Percentiles rank a stretch among this genome's conserved stretches.
These are phyloP conservation scores for Vulpes ferrilata DNA, from an alignment of 2,113 vertebrate species.

Conservation along the genomic window DNA sequence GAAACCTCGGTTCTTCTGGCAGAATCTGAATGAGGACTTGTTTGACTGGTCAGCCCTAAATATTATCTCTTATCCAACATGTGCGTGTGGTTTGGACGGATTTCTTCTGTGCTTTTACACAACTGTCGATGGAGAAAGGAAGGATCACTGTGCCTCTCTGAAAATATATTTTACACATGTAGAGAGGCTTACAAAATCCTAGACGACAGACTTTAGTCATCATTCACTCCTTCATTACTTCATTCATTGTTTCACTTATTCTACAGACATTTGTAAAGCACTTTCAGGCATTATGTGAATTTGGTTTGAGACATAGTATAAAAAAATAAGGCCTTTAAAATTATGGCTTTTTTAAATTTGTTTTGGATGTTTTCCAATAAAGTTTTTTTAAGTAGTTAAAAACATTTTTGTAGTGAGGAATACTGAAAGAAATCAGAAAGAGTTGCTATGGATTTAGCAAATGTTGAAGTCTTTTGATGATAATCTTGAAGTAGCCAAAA, in stretches of 20 bases:
- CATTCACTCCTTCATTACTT: not conserved
- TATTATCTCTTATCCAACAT: conserved; percentile 47
- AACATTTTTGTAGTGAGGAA: conserved; percentile 12
- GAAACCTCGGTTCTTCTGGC: conserved; percentile 35
- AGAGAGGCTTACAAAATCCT: not conserved
- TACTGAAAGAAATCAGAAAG: not conserved
- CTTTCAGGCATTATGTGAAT: not conserved
- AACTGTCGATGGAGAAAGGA: not conserved
- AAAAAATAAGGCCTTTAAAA: not conserved
- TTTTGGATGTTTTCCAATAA: conserved; percentile 1
- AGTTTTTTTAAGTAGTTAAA: conserved; percentile 30
- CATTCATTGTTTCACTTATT: conserved; percentile 31
- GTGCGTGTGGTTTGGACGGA: conserved; percentile 55
- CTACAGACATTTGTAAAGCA: not conserved
- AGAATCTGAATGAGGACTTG: conserved; percentile 59
- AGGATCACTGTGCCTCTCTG: not conserved
- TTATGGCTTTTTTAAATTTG: conserved; percentile 12
- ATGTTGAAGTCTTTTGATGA: conserved; percentile 7
- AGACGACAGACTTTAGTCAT: not conserved
- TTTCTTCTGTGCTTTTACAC: conserved; percentile 66
- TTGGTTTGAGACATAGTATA: not conserved
- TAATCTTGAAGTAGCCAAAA: conserved; percentile 52
- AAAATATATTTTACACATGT: not conserved
- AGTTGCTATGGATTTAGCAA: conserved; percentile 14
- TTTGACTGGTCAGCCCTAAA: conserved; percentile 61